Conservation (phyloP, 2,113 vertebrate species). For the Heterocephalus glaber region DNA sequence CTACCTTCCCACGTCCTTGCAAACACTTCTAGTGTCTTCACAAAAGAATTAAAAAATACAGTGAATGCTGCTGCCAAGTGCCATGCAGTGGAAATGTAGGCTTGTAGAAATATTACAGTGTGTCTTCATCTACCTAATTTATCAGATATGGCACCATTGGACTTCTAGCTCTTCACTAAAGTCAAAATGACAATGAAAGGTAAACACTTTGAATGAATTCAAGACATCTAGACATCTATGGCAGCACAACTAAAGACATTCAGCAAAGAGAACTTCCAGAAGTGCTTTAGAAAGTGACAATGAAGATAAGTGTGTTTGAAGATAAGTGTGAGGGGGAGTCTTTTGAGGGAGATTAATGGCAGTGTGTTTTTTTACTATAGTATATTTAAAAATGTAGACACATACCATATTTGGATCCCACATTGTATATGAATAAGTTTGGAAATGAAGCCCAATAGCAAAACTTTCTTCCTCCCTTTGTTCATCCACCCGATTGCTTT, state of each 20-base stretch:
- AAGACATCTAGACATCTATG: neutral
- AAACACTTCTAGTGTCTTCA: neutral
- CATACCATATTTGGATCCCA: neutral
- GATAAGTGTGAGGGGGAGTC: neutral
- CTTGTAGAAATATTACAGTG: neutral
- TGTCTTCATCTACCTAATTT: neutral
- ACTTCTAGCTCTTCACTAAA: neutral
- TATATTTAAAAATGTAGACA: neutral
- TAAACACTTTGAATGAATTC: neutral
- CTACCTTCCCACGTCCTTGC: neutral
- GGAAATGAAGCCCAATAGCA: neutral
- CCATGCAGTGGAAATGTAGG: neutral
- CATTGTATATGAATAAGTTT: neutral
- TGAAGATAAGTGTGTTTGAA: neutral
- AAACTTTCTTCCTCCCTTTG: neutral
- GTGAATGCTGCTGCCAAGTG: neutral
- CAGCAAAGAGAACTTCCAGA: neutral
- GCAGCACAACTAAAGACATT: neutral
- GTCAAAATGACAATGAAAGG: neutral
- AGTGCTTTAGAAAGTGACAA: neutral
- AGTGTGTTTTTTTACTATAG: neutral
- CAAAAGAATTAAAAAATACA: neutral
- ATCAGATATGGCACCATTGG: neutral
- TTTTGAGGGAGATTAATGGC: neutral
- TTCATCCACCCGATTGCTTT: neutral